These are phyloP conservation scores for Drosophila nannoptera DNA, from an alignment of 1,140 invertebrate species.

Conservation along the genomic window DNA sequence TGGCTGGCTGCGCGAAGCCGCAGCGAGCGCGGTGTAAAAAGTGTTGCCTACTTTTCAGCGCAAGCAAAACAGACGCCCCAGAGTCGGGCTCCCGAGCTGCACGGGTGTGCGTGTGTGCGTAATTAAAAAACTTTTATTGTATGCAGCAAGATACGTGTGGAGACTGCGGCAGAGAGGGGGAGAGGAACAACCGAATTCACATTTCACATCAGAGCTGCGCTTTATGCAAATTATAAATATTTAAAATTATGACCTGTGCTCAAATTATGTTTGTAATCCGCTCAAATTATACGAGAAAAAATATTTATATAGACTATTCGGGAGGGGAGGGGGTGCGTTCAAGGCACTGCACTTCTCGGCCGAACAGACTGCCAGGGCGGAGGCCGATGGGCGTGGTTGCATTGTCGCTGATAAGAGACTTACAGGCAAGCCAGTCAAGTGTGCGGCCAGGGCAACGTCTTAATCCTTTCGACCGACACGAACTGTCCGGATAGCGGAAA, in stretches of 20 bases:
- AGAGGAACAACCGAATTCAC: slow-evolving; percentile 19
- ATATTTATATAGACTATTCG: background rate
- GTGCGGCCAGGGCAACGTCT: slow-evolving; percentile 46
- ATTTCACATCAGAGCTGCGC: slow-evolving; percentile 53
- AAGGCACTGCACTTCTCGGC: too few relatives aligned
- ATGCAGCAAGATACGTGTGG: slow-evolving; percentile 26
- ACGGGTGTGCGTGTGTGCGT: slow-evolving; percentile 25
- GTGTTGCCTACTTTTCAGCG: slow-evolving; percentile 44
- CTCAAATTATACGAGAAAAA: slow-evolving; percentile 40
- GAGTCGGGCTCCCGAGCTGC: background rate
- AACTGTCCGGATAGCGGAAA: background rate
- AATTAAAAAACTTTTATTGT: slow-evolving; percentile 73
- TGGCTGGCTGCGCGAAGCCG: background rate
- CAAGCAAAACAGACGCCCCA: slow-evolving; percentile 27
- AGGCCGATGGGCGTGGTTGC: too few relatives aligned
- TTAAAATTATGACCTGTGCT: slow-evolving; percentile 53
- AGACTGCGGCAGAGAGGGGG: slow-evolving; percentile 12
- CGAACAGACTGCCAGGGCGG: too few relatives aligned
- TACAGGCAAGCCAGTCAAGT: slow-evolving; percentile 23
- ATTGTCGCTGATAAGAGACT: slow-evolving; percentile 26
- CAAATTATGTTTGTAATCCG: slow-evolving; percentile 68
- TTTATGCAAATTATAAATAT: slow-evolving; percentile 65
- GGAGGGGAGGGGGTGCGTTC: background rate
- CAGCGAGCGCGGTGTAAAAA: slow-evolving; percentile 18
- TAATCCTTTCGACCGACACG: slow-evolving; percentile 58